Evolutionary conservation across 2,888 invertebrate genomes (phyloP), one percentile per base, ranked within the genome.

Genomic region (Acanthacorydalis orientalis): DNA sequence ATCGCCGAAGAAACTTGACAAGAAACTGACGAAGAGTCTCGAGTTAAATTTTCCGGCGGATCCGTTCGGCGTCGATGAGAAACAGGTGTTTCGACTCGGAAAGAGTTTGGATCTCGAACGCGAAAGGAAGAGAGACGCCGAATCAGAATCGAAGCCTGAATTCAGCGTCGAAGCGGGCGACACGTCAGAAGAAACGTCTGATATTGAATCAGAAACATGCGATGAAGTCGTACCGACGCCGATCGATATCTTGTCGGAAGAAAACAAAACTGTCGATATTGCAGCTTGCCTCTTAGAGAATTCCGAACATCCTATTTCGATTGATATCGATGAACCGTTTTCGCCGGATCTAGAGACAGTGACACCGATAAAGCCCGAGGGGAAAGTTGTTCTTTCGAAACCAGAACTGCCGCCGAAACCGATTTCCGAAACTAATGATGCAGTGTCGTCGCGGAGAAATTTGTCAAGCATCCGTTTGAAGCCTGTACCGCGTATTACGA

Each of bases 1-100:
- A 58, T 78, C 80, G 3, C 83, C 82, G 0, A 78, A 81, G 51
- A 80, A 81, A 56, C 61, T 82, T 6, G 82, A 83, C 55, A 67
- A 66, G 51, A 67, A 64, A 52, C 59, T 67, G 53, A 66, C 66
- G 43, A 80, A 80, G 57, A 82, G 82, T 55, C 67, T 81, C 14
- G 81, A 82, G 57, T 70, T 78, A 54, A 77, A 77, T 57, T 73
- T 79, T 16, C 57, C 57, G 1, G 56, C 52, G n/a, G 63, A 61
- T 46, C 54, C 52, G 8, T 46, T 46, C 14, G 56, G 57, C 31
- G 56, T 56, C 11, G 55, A 52, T 37, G 56, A 50, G 37, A 65
- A 62, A 54, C 52, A 57, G 6, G 56, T 67, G 14, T 62, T 62
- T 47, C 55, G 67, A 16, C 54, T 67, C 49, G 67, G 67, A 1